These are phyloP conservation scores for Spilosoma lubricipeda DNA, from an alignment of 2,888 invertebrate genomes.

Conservation along the genomic window DNA sequence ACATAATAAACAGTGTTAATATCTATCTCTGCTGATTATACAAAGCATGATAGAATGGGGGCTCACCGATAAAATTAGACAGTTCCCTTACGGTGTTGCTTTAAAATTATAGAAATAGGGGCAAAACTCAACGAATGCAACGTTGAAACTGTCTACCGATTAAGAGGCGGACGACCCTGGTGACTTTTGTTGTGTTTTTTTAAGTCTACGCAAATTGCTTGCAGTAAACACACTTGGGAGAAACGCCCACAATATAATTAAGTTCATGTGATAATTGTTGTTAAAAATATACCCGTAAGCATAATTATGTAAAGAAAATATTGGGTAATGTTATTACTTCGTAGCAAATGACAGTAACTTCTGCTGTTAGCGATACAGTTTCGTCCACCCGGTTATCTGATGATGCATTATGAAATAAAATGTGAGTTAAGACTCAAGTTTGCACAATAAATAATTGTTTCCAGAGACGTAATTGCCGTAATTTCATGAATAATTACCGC, in stretches of 20 bases:
- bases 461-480: constrained; percentile 85
- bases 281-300: background rate
- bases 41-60: too few species aligned
- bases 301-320: constrained; percentile 15
- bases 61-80: too few species aligned
- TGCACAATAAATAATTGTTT: constrained; percentile 86
- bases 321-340: constrained; percentile 24
- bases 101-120: background rate
- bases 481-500: constrained; percentile 87
- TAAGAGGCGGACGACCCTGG: background rate
- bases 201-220: background rate
- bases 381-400: constrained; percentile 75
- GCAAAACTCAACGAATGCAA: background rate
- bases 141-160: background rate
- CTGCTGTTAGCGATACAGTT: constrained; percentile 56
- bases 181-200: too few species aligned
- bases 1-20: background rate
- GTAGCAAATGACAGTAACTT: constrained; percentile 38
- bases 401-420: constrained; percentile 82
- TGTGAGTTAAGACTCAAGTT: constrained; percentile 85
- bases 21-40: background rate
- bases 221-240: too few species aligned
- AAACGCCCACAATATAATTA: too few species aligned
- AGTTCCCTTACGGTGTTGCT: too few species aligned
- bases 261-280: too few species aligned